Percentiles rank a stretch among this genome's conserved stretches.
phyloP scores from a whole-genome alignment of 2,888 invertebrate genomes.

The Poecilobothrus nobilitatus region DNA sequence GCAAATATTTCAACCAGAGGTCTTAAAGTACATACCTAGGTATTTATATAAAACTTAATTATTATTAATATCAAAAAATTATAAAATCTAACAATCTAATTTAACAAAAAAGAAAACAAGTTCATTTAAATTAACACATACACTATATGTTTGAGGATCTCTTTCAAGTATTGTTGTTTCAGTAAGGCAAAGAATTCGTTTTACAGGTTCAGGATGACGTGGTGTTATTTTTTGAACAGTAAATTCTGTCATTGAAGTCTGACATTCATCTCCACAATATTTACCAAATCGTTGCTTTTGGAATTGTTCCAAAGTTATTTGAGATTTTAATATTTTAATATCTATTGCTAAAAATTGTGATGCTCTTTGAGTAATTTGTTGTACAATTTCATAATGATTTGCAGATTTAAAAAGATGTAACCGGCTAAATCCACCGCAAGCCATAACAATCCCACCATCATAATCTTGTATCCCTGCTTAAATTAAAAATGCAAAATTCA shows the following conservation, averaged over 20 bases:
- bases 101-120: not conserved
- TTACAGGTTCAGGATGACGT: constrained; percentile 74
- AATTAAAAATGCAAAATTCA: constrained; percentile 33
- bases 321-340: constrained; percentile 74
- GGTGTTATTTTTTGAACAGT: constrained; percentile 85
- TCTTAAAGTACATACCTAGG: constrained; percentile 65
- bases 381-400: constrained; percentile 78
- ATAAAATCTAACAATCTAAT: not conserved
- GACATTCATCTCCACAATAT: constrained; percentile 86
- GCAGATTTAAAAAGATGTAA: constrained; percentile 83
- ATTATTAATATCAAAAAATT: not conserved
- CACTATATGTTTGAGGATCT: constrained; percentile 93
- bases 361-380: constrained; percentile 77
- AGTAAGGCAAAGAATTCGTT: constrained; percentile 85
- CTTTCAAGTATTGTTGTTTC: constrained; percentile 93
- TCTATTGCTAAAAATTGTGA: constrained; percentile 69
- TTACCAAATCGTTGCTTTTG: constrained; percentile 83
- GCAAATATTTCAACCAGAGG: constrained; percentile 82
- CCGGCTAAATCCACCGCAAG: constrained; percentile 83
- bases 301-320: constrained; percentile 79
- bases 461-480: constrained; percentile 69
- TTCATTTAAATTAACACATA: constrained; percentile 17
- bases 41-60: not conserved
- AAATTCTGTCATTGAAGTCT: constrained; percentile 95
- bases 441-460: constrained; percentile 86